Base-by-base conservation (phyloP, 2,888 invertebrate species). In the Atrina japonica region DNA sequence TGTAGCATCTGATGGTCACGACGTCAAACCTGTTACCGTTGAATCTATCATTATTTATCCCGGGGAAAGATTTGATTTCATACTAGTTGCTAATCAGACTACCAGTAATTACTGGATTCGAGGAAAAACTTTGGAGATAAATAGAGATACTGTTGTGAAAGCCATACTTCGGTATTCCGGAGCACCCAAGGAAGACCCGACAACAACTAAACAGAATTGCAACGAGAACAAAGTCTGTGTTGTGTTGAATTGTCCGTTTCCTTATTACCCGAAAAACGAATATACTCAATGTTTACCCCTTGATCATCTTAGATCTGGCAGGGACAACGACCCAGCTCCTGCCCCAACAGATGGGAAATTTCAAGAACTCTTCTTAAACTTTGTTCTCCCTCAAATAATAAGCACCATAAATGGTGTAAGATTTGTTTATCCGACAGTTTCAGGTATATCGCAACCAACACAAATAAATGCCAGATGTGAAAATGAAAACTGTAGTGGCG, bases 281-380 rank as follows among this genome's bases (percentile, higher is more conserved):
- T 7, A 53, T 23, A 61, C 47, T 16, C 35, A 56, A 14, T 69
- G 61, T 63, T n/a, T 68, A 3, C 2, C 61, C 7, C 23, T 63
- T 45, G 56, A 69, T 45, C 45, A 63, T 3, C 50, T 78, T 7
- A 66, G 66, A 50, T 61, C 76, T 0, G 18, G 29, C 3, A 45
- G 43, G 27, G 18, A 47, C n/a, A 40, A 61, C 6, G 73, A 72
- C 11, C 76, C 77, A 1, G 77, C 78, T 16, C 77, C 78, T 3
- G 61, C 75, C 2, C 58, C 70, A 30, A 18, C 27, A n/a, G n/a
- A 47, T 0, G 75, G 70, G 2, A 73, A 76, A 21, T 80, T 82
- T 47, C 50, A 76, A 55, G 87, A 87, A 70, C 67, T 78, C 41
- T 87, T 87, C 61, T 70, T 86, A 0, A 87, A 88, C 60, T 87